phyloP scores from a whole-genome alignment of 2,888 invertebrate genomes.

The Drosophila mimica region DNA sequence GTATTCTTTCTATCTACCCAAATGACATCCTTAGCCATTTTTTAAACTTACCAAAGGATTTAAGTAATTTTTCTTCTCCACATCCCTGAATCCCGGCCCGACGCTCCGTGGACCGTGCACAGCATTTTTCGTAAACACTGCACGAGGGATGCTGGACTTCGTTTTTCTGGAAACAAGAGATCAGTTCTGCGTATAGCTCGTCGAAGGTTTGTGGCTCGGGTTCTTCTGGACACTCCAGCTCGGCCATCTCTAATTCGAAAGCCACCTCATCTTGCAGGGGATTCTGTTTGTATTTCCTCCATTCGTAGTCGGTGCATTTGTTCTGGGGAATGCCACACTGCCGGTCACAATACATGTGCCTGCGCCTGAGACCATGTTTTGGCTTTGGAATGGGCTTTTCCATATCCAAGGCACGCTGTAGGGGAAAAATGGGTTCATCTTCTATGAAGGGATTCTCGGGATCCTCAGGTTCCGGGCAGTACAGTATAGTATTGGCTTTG shows the following conservation, averaged over 20 bases:
- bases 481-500: conserved; percentile 37
- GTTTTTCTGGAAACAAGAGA: conserved; percentile 44
- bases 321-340: conserved; percentile 37
- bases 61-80: conserved; percentile 17
- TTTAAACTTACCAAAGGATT: conserved; percentile 24
- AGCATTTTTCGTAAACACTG: conserved; percentile 39
- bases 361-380: conserved; percentile 36
- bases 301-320: conserved; percentile 54
- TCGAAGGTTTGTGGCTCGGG: conserved; percentile 63
- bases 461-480: conserved; percentile 30
- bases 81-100: conserved; percentile 23
- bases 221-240: not conserved
- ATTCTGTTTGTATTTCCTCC: conserved; percentile 48
- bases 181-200: conserved; percentile 53
- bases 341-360: conserved; percentile 40
- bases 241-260: conserved; percentile 14
- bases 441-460: conserved; percentile 33
- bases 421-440: not conserved
- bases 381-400: conserved; percentile 10
- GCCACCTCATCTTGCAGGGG: conserved; percentile 24
- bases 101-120: conserved; percentile 21
- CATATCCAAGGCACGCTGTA: conserved; percentile 33
- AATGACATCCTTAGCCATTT: not conserved
- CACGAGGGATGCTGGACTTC: conserved; percentile 5
- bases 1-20: not conserved